A percentile compares a stretch with the other conserved stretches of the same genome.
These are phyloP conservation scores for Eumerus sabulonum DNA, from an alignment of 2,888 invertebrate genomes.

Conservation along the genomic window DNA sequence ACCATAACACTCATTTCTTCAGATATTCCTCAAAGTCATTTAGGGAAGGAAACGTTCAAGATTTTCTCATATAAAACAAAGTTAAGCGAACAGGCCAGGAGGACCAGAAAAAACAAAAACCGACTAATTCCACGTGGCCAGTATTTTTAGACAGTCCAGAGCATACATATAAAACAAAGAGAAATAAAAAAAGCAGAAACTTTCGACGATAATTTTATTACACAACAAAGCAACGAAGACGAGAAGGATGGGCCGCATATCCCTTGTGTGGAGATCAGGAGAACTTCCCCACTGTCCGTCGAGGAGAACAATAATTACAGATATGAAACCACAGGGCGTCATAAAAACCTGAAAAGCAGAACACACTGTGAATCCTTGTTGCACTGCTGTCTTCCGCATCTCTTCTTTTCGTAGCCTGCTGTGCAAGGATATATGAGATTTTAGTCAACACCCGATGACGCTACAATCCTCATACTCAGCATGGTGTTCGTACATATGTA, in stretches of 20 bases:
- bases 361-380: conserved; percentile 38
- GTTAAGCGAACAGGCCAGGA: neutral
- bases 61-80: conserved; percentile 27
- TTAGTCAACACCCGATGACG: conserved; percentile 58
- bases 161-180: conserved; percentile 7
- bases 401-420: neutral
- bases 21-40: conserved; percentile 51
- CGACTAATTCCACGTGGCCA: conserved; percentile 5
- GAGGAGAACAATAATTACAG: conserved; percentile 61
- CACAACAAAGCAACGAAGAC: conserved; percentile 40
- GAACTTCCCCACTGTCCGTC: conserved; percentile 21
- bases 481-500: conserved; percentile 15
- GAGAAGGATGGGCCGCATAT: conserved; percentile 16
- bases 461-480: conserved; percentile 49
- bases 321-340: conserved; percentile 64
- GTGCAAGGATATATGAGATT: conserved; percentile 50
- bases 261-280: neutral
- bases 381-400: conserved; percentile 36
- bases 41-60: conserved; percentile 12
- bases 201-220: conserved; percentile 61
- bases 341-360: conserved; percentile 63
- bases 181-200: too few species aligned
- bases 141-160: neutral
- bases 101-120: conserved; percentile 12
- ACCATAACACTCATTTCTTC: conserved; percentile 48